Conservation (phyloP, 2,113 vertebrate species). For the Psittacula cyanocephala region DNA sequence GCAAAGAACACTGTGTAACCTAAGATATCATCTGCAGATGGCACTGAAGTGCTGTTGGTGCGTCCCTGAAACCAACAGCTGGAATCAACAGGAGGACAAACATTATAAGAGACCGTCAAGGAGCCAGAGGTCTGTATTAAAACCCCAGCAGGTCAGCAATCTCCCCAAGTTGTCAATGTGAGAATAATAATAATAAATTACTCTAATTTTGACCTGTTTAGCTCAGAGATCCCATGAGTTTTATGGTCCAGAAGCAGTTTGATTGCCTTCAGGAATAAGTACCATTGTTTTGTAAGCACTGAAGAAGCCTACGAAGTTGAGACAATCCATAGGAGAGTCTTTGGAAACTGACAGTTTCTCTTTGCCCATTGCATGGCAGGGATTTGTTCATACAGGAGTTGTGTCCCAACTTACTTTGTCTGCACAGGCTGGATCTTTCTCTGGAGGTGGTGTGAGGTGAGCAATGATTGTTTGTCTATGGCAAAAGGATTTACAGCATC, state of each 20-base stretch:
- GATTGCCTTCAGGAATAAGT: background rate
- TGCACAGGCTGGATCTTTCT: background rate
- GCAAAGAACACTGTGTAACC: background rate
- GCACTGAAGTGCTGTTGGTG: background rate
- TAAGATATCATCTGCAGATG: background rate
- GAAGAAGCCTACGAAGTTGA: background rate
- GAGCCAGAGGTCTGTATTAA: background rate
- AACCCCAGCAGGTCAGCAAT: background rate
- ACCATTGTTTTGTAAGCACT: background rate
- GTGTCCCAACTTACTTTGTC: background rate
- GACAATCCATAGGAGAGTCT: background rate
- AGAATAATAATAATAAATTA: background rate
- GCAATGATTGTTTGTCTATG: rapidly evolving
- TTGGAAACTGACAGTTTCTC: background rate
- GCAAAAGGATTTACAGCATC: background rate
- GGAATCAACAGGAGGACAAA: background rate
- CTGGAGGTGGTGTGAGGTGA: background rate
- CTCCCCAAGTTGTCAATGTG: background rate
- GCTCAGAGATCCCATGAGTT: background rate
- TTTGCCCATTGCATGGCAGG: rapidly evolving
- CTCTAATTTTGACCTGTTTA: background rate
- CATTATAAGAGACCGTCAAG: rapidly evolving
- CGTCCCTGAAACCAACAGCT: background rate
- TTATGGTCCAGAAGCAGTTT: background rate
- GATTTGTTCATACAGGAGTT: background rate